phyloP scores from a whole-genome alignment of 2,797 vertebrate genomes.

The Microctenopoma stevenorrisi region DNA sequence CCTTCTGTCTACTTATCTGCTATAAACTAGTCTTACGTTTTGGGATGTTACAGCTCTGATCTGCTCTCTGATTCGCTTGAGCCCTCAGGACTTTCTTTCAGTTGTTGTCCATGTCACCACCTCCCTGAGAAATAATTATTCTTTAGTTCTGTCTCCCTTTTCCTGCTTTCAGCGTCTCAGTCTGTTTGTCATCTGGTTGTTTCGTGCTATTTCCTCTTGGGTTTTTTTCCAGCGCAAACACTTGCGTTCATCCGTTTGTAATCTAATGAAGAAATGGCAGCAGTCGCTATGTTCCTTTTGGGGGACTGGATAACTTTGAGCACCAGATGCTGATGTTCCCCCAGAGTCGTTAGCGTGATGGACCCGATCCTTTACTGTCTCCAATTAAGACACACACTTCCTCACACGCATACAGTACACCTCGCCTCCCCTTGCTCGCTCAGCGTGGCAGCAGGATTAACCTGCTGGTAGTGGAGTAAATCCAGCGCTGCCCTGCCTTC shows the following conservation, averaged over 20 bases:
- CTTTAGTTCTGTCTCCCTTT: slow-evolving; percentile 76
- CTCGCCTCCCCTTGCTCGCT: slow-evolving; percentile 37
- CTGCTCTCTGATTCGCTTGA: slow-evolving; percentile 37
- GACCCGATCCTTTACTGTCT: slow-evolving; percentile 77
- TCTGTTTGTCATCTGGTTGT: slow-evolving; percentile 75
- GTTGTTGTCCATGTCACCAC: slow-evolving; percentile 51
- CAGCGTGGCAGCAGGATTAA: slow-evolving; percentile 74
- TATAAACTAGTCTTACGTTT: slow-evolving; percentile 7
- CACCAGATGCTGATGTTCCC: slow-evolving; percentile 80
- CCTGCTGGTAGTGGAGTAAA: slow-evolving; percentile 74
- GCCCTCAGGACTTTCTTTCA: slow-evolving; percentile 48
- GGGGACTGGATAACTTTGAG: slow-evolving; percentile 78
- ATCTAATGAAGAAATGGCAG: slow-evolving; percentile 78
- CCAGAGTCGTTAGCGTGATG: slow-evolving; percentile 72
- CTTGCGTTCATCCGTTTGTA: slow-evolving; percentile 70
- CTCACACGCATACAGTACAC: slow-evolving; percentile 18
- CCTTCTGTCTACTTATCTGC: neutral
- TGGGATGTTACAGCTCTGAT: slow-evolving; percentile 37
- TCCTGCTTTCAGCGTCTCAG: slow-evolving; percentile 69
- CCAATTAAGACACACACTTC: slow-evolving; percentile 61
- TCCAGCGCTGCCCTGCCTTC: slow-evolving; percentile 57
- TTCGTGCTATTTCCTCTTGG: slow-evolving; percentile 41
- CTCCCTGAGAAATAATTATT: slow-evolving; percentile 67
- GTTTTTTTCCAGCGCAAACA: slow-evolving; percentile 57
- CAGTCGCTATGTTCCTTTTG: slow-evolving; percentile 70